Conservation (phyloP, 2,888 invertebrate species). For the Synergus umbraculus region DNA sequence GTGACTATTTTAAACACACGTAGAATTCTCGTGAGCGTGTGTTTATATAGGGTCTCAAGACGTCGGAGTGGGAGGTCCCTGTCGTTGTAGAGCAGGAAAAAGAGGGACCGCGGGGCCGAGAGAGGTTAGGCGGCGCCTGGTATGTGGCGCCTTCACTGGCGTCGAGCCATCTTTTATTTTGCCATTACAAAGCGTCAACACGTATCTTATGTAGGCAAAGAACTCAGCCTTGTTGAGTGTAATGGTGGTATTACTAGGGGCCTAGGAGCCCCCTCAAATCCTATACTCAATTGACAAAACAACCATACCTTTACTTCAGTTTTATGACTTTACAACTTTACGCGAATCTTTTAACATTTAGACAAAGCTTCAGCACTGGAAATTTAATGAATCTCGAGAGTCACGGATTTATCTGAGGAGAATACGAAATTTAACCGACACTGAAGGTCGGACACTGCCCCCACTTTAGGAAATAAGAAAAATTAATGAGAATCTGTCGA, state of each 20-base stretch:
- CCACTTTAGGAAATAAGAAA: background rate
- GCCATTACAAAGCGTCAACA: constrained; percentile 73
- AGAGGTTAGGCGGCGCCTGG: constrained; percentile 74
- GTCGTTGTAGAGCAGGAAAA: constrained; percentile 22
- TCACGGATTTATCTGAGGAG: background rate
- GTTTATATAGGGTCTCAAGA: constrained; percentile 13
- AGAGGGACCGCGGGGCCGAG: constrained; percentile 42
- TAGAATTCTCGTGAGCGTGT: background rate
- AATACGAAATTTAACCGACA: background rate
- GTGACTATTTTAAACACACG: background rate
- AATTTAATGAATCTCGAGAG: background rate
- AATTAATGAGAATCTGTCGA: background rate
- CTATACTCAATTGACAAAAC: background rate
- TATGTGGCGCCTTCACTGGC: constrained; percentile 76
- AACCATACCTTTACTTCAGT: background rate
- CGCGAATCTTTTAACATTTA: background rate
- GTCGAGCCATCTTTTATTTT: constrained; percentile 74
- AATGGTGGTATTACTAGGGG: background rate
- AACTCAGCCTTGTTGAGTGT: background rate
- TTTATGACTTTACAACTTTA: background rate
- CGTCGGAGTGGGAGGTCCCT: background rate
- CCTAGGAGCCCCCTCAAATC: background rate
- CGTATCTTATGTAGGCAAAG: constrained; percentile 64
- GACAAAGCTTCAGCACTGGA: background rate
- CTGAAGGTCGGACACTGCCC: background rate